Evolutionary conservation across 2,797 vertebrate species (phyloP).

Genomic region (Crocidura indochinensis): DNA sequence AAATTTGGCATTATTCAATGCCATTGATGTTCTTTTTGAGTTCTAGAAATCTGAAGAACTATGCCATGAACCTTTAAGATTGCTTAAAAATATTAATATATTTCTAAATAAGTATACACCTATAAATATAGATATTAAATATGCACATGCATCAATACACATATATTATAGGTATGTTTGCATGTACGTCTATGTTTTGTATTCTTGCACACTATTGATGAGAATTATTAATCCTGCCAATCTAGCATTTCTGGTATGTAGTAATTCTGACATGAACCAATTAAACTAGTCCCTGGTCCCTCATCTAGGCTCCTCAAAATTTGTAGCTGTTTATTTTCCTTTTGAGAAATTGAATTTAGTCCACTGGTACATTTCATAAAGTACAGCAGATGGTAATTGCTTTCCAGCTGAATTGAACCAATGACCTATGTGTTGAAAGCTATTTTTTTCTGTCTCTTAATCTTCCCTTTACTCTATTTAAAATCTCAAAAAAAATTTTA

Average conservation of each 20-base stretch:
- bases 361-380: constrained; percentile 73
- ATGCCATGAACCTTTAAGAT: neutral
- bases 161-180: neutral
- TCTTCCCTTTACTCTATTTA: constrained; percentile 66
- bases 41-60: neutral
- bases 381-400: constrained; percentile 75
- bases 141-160: neutral
- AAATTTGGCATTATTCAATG: constrained; percentile 2
- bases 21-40: neutral
- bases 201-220: neutral
- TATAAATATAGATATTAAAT: constrained; percentile 4
- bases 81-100: constrained; percentile 43
- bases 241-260: constrained; percentile 58
- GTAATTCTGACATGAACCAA: constrained; percentile 63
- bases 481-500: constrained; percentile 69
- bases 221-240: constrained; percentile 38
- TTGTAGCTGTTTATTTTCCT: constrained; percentile 78
- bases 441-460: neutral
- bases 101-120: neutral
- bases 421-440: constrained; percentile 75
- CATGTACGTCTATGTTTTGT: neutral
- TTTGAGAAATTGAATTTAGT: constrained; percentile 78
- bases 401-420: constrained; percentile 73
- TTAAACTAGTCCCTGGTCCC: constrained; percentile 57
- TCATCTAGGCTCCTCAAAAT: constrained; percentile 16